phyloP scores from a whole-genome alignment of 2,888 invertebrate species.

The Drosophila cyrtoloma region DNA sequence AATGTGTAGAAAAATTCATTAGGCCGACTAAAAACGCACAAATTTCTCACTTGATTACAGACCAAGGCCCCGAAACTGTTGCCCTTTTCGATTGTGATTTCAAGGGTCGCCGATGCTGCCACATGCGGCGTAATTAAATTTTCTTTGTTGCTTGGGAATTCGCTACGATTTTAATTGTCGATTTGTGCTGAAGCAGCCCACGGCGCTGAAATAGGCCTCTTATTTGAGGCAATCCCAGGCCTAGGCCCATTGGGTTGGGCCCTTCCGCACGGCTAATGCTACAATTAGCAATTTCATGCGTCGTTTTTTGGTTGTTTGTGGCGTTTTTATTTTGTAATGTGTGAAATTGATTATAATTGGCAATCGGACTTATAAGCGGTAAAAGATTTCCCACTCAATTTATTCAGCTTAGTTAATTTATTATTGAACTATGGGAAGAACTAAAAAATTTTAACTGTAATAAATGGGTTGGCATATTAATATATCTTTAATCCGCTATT shows the following conservation, averaged over 20 bases:
- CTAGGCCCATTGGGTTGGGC: slow-evolving; percentile 43
- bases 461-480: background rate
- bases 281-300: slow-evolving; percentile 79
- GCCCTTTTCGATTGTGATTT: slow-evolving; percentile 45
- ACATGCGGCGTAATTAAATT: slow-evolving; percentile 79
- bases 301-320: slow-evolving; percentile 41
- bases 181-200: slow-evolving; percentile 57
- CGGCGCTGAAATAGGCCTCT: slow-evolving; percentile 45
- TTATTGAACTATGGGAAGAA: slow-evolving; percentile 35
- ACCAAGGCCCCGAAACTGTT: slow-evolving; percentile 50
- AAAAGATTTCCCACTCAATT: slow-evolving; percentile 47
- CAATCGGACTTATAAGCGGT: slow-evolving; percentile 64
- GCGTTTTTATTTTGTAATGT: slow-evolving; percentile 59
- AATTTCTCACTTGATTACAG: slow-evolving; percentile 74
- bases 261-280: slow-evolving; percentile 62
- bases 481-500: slow-evolving; percentile 3
- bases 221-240: slow-evolving; percentile 33
- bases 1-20: slow-evolving; percentile 67
- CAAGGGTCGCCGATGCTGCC: slow-evolving; percentile 62
- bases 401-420: background rate
- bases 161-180: slow-evolving; percentile 77
- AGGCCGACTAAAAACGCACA: slow-evolving; percentile 49
- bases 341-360: slow-evolving; percentile 77
- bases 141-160: slow-evolving; percentile 76
- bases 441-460: slow-evolving; percentile 22